These are phyloP conservation scores for Sesia bembeciformis DNA, from an alignment of 2,888 invertebrate species.

Conservation along the genomic window DNA sequence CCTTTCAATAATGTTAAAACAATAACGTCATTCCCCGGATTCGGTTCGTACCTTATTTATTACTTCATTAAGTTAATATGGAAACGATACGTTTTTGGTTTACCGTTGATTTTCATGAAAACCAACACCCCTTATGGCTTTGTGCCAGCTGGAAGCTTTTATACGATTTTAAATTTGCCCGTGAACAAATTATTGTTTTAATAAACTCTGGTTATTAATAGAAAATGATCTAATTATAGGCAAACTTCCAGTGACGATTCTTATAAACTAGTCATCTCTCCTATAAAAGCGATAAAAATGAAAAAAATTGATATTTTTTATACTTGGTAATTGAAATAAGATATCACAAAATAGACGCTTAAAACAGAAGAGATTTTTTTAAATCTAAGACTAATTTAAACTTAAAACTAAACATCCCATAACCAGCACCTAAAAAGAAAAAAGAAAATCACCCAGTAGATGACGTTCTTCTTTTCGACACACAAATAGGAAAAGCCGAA, in stretches of 20 bases:
- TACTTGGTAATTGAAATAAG: not conserved
- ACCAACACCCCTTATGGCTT: constrained; percentile 74
- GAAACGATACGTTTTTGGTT: constrained; percentile 70
- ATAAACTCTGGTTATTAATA: constrained; percentile 4
- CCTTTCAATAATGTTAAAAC: constrained; percentile 51
- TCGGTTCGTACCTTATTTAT: constrained; percentile 40
- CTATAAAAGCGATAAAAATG: constrained; percentile 26
- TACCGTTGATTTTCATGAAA: constrained; percentile 55
- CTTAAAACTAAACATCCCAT: not conserved
- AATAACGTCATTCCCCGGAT: constrained; percentile 53
- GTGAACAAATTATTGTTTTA: not conserved
- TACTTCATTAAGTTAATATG: constrained; percentile 54
- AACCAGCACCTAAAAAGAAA: constrained; percentile 9
- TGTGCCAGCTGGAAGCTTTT: constrained; percentile 68
- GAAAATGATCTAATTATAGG: constrained; percentile 21
- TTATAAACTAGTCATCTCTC: constrained; percentile 57
- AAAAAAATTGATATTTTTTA: constrained; percentile 2
- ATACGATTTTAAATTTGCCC: constrained; percentile 7
- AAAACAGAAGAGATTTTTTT: constrained; percentile 22
- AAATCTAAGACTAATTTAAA: constrained; percentile 3
- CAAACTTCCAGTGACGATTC: constrained; percentile 63
- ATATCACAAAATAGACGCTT: constrained; percentile 6
- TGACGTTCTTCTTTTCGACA: constrained; percentile 1
- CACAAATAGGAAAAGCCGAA: constrained; percentile 17
- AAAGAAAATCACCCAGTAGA: constrained; percentile 13